Base-by-base conservation (phyloP, 2,888 invertebrate genomes). In the Melieria omissa region DNA sequence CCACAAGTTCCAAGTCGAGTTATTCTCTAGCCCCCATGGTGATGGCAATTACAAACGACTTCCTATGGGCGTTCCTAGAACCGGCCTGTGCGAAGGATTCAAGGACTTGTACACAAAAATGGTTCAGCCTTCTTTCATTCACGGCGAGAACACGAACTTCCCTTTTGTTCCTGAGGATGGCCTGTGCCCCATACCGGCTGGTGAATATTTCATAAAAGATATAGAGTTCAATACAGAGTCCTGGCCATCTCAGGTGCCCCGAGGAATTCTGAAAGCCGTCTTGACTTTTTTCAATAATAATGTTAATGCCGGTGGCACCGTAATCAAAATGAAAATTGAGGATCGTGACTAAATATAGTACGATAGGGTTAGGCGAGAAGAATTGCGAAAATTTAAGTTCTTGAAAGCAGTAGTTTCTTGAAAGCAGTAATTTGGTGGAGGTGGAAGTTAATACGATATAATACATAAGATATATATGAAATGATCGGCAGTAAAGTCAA, bases 61-160 rank as follows among this genome's bases (percentile, higher is more conserved):
- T 74, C 82, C 79, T 14, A 78, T 82, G 74, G 83, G 81, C 68
- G 80, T 83, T 12, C 84, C 83, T 0, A 80, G 75, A 42, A 82
- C 82, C 0, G 76, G 76, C 42, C 79, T 83, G 4, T 84, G 83
- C 55, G 84, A 84, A 9, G 83, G 80, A 62, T 83, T 83, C 70
- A 80, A 83, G 29, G 83, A 84, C 67, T 80, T 84, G 71, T 83
- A 80, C n/a, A 79, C 78, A 0, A 81, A 83, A 65, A 82, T 84
- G 44, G 77, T 82, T 0, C 83, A 84, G 70, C 82, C 82, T 0
- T 81, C 83, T 0, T 4, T 84, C 4, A 74, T 55, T 14, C 57
- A 74, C 2, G 82, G 78, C 12, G 82, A 83, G 6, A 79, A 82
- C 6, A 79, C 81, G 0, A 80, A 84, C 57, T 81, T 84, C 12